Base-by-base conservation (phyloP, 2,797 vertebrate species). In the Danio aesculapii region DNA sequence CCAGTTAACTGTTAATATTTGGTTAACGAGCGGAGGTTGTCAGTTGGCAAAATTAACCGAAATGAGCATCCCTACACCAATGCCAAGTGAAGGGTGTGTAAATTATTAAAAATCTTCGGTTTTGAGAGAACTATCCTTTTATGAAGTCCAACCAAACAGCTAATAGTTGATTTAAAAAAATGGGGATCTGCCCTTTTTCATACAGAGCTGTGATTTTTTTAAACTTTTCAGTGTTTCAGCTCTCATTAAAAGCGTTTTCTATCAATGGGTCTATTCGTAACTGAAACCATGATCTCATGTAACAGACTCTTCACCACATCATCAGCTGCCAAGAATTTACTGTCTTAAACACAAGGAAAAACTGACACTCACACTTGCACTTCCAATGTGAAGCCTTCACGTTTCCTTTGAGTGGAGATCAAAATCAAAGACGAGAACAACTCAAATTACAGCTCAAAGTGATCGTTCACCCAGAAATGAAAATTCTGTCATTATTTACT, bases 231-330 rank as follows among this genome's bases (percentile, higher is more conserved):
- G n/a, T n/a, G n/a, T n/a, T n/a, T 72, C 61, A 63, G 12, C 43
- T 19, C 61, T 79, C 44, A 46, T 1, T 77, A 72, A 61, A 79
- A 84, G 43, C 5, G 6, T 64, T 70, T 84, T 77, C 70, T 75
- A 49, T 70, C 77, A 70, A 81, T 72, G 79, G 47, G 16, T n/a
- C 57, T 39, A 59, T 71, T 64, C 19, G 61, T 74, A 73, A 59
- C 74, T 55, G 52, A 83, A 75, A 39, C 63, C n/a, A 57, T 77
- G 75, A 86, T 55, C 68, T 61, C 52, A 82, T 69, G 63, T 70
- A 79, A 63, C 79, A 73, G 59, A 64, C 62, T 66, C 71, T 77
- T 80, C 19, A 7, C 66, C 63, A 70, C 58, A 61, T 11, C 59
- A 59, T 57, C 52, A 82, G 47, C 50, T 72, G 82, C 64, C 41